Conservation (phyloP, 2,888 invertebrate species). For the Agrotis clavis region DNA sequence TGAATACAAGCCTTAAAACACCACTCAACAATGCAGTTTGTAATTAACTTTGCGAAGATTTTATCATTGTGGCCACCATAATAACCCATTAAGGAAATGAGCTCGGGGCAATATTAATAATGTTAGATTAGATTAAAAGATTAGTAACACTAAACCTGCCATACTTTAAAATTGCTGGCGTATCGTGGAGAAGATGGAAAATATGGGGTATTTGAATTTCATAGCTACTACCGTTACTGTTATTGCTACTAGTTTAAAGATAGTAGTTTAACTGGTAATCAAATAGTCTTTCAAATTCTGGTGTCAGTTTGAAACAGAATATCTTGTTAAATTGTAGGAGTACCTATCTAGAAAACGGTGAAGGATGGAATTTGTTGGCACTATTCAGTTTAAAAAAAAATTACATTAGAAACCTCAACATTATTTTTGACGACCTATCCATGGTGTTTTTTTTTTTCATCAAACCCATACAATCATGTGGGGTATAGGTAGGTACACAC, state of each 20-base stretch:
- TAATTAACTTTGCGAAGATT: conserved; percentile 60
- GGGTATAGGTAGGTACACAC: no score
- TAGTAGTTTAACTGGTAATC: conserved; percentile 27
- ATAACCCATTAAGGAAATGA: conserved; percentile 62
- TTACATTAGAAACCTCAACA: no score
- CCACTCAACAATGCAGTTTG: conserved; percentile 48
- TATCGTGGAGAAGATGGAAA: conserved; percentile 22
- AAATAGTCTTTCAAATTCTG: conserved; percentile 14
- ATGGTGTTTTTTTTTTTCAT: no score
- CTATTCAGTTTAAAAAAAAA: no score
- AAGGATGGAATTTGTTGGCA: not conserved
- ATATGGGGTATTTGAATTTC: conserved; percentile 36
- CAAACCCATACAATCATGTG: no score
- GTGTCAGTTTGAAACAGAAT: not conserved
- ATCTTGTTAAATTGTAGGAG: not conserved
- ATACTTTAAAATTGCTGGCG: conserved; percentile 43
- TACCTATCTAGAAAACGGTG: not conserved
- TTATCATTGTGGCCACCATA: conserved; percentile 46
- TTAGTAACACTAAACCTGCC: conserved; percentile 45
- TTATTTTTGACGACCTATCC: no score
- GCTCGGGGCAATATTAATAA: conserved; percentile 60
- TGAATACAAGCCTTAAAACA: conserved; percentile 30
- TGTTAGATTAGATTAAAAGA: conserved; percentile 60
- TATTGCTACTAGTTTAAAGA: not conserved
- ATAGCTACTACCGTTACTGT: conserved; percentile 14